Evolutionary conservation across 2,113 vertebrate genomes (phyloP).

Genomic region (Pseudopipra pipra): DNA sequence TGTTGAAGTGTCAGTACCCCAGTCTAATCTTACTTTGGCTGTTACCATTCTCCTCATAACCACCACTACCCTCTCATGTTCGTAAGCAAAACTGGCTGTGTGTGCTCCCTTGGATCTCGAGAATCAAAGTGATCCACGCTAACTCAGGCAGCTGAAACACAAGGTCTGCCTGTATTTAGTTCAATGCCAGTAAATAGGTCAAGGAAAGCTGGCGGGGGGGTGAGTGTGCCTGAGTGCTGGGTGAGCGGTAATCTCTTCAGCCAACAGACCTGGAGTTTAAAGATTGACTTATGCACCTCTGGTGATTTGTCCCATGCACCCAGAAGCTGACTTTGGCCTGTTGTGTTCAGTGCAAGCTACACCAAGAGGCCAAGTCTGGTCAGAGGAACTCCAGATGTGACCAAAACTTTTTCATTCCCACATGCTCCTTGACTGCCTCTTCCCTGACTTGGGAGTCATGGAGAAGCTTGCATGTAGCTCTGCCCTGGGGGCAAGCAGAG

Average conservation of each 20-base stretch:
- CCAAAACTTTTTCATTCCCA: background rate
- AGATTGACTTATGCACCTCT: background rate
- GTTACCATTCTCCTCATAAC: background rate
- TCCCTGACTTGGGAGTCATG: background rate
- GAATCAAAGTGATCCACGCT: accelerated
- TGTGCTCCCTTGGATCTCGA: accelerated
- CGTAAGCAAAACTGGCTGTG: background rate
- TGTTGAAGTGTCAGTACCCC: background rate
- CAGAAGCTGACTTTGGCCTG: background rate
- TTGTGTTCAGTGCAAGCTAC: background rate
- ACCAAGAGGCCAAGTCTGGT: accelerated
- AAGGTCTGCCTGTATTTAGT: background rate
- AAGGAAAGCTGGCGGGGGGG: background rate
- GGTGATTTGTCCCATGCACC: background rate
- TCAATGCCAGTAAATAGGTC: background rate
- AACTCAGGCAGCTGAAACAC: background rate
- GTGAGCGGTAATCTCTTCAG: background rate
- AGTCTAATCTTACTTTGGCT: background rate
- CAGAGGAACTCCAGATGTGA: background rate
- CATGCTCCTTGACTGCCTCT: background rate
- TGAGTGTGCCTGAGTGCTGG: background rate
- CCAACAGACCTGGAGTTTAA: background rate
- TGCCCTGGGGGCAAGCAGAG: background rate
- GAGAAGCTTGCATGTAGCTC: background rate
- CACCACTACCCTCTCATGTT: background rate